Evolutionary conservation across 2,888 invertebrate species (phyloP).

Genomic region (Seladonia tumulorum): DNA sequence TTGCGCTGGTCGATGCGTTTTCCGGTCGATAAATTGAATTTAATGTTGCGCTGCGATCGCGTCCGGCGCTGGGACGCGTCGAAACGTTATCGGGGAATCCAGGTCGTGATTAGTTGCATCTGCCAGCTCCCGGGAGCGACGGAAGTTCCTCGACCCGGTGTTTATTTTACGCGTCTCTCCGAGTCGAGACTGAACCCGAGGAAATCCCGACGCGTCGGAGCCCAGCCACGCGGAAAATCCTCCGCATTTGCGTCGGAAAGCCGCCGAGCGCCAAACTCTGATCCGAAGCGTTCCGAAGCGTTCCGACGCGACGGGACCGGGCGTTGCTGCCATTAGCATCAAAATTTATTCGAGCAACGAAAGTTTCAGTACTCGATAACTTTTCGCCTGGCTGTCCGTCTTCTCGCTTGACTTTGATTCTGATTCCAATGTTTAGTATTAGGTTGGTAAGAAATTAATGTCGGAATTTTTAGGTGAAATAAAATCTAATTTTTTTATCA

Average conservation of each 20-base stretch:
- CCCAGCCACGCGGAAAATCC: background rate
- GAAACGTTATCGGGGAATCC: background rate
- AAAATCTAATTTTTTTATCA: too few species aligned
- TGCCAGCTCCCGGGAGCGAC: background rate
- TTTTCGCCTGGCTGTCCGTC: too few species aligned
- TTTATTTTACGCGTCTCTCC: background rate
- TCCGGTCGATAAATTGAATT: slow-evolving; percentile 27
- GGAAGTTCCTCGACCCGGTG: slow-evolving; percentile 1
- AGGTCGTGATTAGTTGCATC: background rate
- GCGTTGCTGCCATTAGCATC: background rate
- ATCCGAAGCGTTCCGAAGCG: background rate
- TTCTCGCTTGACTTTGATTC: too few species aligned
- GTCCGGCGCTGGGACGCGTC: background rate
- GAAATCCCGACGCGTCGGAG: background rate
- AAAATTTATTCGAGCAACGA: background rate
- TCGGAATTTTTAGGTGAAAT: too few species aligned
- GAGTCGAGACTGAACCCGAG: background rate
- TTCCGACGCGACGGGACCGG: background rate
- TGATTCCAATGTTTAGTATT: too few species aligned
- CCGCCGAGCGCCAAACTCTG: background rate
- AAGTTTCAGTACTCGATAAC: background rate
- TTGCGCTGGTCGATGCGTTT: slow-evolving; percentile 9
- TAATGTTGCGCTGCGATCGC: slow-evolving; percentile 1
- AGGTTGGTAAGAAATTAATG: too few species aligned
- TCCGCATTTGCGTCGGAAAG: background rate